These are phyloP conservation scores for Clostera curtula DNA, from an alignment of 2,888 invertebrate species.

Conservation along the genomic window DNA sequence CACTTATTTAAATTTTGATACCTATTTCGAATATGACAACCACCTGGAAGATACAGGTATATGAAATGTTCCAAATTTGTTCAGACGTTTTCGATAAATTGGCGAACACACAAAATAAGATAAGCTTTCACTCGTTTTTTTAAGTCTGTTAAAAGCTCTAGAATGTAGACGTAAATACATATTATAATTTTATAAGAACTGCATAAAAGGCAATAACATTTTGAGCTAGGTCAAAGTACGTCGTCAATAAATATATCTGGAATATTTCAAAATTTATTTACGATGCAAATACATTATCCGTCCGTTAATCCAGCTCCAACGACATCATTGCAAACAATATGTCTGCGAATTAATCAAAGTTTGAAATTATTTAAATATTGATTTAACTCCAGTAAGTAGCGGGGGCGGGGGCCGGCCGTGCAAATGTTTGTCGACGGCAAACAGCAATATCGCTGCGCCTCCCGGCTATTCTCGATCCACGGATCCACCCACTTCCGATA, in stretches of 20 bases:
- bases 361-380: constrained; percentile 73
- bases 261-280: too few relatives aligned
- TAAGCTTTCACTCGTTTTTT: too few relatives aligned
- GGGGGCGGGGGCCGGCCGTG: constrained; percentile 36
- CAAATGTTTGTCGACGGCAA: constrained; percentile 61
- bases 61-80: too few relatives aligned
- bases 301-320: constrained; percentile 36
- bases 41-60: too few relatives aligned
- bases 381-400: constrained; percentile 70
- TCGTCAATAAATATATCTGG: too few relatives aligned
- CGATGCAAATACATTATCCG: constrained; percentile 13
- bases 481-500: constrained; percentile 33
- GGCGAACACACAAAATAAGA: too few relatives aligned
- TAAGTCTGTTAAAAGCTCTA: too few relatives aligned
- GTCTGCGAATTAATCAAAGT: constrained; percentile 72
- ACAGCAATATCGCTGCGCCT: constrained; percentile 70
- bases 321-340: constrained; percentile 68
- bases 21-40: too few relatives aligned
- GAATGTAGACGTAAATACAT: too few relatives aligned
- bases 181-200: not conserved
- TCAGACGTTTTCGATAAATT: too few relatives aligned
- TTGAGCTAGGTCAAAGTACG: too few relatives aligned
- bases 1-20: too few relatives aligned
- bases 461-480: constrained; percentile 39
- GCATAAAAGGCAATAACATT: not conserved